These are phyloP conservation scores for Calycopis cecrops DNA, from an alignment of 1,140 invertebrate species.

Conservation along the genomic window DNA sequence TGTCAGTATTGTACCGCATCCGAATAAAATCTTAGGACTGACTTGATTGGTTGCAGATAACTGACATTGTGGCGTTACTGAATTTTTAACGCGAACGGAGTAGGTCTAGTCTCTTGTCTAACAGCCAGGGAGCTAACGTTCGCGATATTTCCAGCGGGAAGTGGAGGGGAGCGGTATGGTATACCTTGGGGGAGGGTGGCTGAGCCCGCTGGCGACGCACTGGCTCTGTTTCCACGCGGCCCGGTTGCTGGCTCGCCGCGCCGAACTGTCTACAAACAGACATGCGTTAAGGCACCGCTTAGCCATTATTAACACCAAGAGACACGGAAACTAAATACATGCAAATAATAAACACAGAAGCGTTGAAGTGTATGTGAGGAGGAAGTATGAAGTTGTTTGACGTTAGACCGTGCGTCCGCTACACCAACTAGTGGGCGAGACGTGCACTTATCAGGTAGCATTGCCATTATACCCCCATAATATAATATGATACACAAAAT, in stretches of 20 bases:
- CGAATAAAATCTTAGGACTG: too few relatives aligned
- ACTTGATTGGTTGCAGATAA: too few relatives aligned
- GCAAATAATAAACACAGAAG: slow-evolving; percentile 13
- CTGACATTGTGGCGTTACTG: too few relatives aligned
- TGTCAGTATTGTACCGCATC: too few relatives aligned
- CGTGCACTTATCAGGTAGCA: too few relatives aligned
- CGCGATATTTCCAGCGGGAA: background rate
- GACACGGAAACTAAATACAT: slow-evolving; percentile 22
- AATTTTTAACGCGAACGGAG: too few relatives aligned
- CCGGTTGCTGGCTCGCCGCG: slow-evolving; percentile 83
- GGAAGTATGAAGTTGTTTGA: too few relatives aligned
- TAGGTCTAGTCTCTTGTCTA: background rate
- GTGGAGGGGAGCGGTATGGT: slow-evolving; percentile 12
- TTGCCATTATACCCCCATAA: too few relatives aligned
- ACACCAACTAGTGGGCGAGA: too few relatives aligned
- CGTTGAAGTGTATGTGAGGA: background rate
- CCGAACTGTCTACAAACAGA: slow-evolving; percentile 85
- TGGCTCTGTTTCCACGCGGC: slow-evolving; percentile 86
- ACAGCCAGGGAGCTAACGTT: background rate
- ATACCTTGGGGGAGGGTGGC: slow-evolving; percentile 74
- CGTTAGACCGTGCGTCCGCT: too few relatives aligned
- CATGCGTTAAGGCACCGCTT: slow-evolving; percentile 73
- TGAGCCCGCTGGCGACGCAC: slow-evolving; percentile 82
- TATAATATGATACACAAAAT: too few relatives aligned
- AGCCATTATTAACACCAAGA: slow-evolving; percentile 32